Evolutionary conservation across 64 coral and sea anemone species (phyloP), one percentile per base, ranked within the genome.

Genomic region (Pocillopora verrucosa): DNA sequence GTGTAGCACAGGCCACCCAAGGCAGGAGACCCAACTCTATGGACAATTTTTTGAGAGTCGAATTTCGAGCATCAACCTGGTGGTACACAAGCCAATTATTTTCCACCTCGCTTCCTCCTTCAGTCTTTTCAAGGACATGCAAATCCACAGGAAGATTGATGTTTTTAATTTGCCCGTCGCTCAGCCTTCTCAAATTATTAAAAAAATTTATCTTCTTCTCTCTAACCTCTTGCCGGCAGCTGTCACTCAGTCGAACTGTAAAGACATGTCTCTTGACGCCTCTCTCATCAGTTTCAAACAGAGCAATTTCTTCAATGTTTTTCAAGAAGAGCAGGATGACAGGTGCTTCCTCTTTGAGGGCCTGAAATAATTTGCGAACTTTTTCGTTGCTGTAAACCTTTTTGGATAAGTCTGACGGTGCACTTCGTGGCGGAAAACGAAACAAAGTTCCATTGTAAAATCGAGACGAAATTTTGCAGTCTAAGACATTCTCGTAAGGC

Each of bases 291-390:
- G 90, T 92, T 74, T 96, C 87, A 63, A 83, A 84, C 34, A 91
- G 11, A 91, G 36, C 73, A 41, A 95, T 95, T 95, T 95, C 82
- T 25, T 95, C 94, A 4, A 95, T 88, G 76, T 95, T 95, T 65
- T 95, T 95, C 25, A 95, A 72, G 72, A 95, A 95, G 75, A 95
- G 69, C 1, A 95, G 80, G 89, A 95, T 95, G 7, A 95, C 87
- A n/a, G 86, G 89, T 51, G 94, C 86, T 77, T 95, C 94, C 19
- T 95, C 25, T 78, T 87, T 76, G 11, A 95, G 90, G 16, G 93
- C 90, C 9, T 89, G 62, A 58, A 95, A 95, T 3, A 92, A 73
- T 1, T 65, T 36, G 16, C 75, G 75, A 74, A 95, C 94, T 82
- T 95, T 92, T 9, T 92, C 87, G 58, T 86, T n/a, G 13, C 64